These are phyloP conservation scores for Thaumetopoea pityocampa DNA, from an alignment of 1,140 invertebrate species.

Conservation along the genomic window DNA sequence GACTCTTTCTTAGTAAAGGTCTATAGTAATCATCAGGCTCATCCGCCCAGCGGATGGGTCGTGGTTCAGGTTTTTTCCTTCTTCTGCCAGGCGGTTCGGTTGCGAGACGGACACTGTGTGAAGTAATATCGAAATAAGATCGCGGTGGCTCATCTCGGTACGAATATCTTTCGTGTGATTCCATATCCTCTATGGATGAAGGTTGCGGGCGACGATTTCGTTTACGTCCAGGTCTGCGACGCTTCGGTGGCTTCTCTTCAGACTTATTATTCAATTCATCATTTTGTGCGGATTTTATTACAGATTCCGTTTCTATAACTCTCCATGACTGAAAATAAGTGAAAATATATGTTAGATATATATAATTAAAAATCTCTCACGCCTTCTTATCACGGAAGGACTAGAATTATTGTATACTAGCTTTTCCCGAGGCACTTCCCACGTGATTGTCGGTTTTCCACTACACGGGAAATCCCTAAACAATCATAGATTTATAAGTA, in stretches of 20 bases:
- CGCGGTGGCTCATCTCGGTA: conserved; percentile 25
- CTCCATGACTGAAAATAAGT: conserved; percentile 72
- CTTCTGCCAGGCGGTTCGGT: conserved; percentile 34
- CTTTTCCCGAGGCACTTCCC: too few relatives aligned
- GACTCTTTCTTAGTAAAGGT: conserved; percentile 49
- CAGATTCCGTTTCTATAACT: conserved; percentile 44
- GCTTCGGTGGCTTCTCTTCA: conserved; percentile 44
- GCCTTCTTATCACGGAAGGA: too few relatives aligned
- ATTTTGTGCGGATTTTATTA: conserved; percentile 23
- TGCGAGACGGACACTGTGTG: conserved; percentile 9
- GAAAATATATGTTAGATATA: too few relatives aligned
- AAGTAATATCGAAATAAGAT: conserved; percentile 7
- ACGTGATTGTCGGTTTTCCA: too few relatives aligned
- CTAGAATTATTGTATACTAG: too few relatives aligned
- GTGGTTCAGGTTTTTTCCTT: conserved; percentile 44
- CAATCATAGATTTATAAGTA: too few relatives aligned
- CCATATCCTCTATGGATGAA: conserved; percentile 21
- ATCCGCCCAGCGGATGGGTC: conserved; percentile 34
- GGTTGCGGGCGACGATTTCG: conserved; percentile 70
- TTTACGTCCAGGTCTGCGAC: conserved; percentile 66
- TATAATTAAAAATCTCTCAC: too few relatives aligned
- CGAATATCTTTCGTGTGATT: conserved; percentile 29
- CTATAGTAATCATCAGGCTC: conserved; percentile 33
- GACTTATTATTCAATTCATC: conserved; percentile 33
- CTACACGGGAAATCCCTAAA: too few relatives aligned